Evolutionary conservation across 2,888 invertebrate genomes (phyloP).

Genomic region (Diaperis boleti): DNA sequence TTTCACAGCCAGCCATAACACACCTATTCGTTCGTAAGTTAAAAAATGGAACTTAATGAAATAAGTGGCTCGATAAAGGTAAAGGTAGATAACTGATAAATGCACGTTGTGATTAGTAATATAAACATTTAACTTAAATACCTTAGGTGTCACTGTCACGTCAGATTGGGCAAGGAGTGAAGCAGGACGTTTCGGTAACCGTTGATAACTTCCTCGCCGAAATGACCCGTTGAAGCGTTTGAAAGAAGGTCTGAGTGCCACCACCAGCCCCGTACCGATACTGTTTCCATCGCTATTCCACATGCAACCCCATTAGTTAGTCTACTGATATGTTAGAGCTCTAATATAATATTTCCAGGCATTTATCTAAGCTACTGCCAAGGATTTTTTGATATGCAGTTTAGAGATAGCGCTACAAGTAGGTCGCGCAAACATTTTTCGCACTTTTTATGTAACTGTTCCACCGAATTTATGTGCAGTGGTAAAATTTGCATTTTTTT

Average conservation of each 20-base stretch:
- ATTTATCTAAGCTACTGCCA: not conserved
- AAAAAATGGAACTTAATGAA: not conserved
- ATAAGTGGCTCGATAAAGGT: constrained; percentile 2
- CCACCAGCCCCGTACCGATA: constrained; percentile 62
- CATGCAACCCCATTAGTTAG: constrained; percentile 58
- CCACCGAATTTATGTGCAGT: too few species aligned
- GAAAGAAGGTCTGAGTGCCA: constrained; percentile 64
- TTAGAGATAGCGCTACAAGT: not conserved
- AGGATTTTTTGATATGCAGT: not conserved
- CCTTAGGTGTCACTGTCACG: constrained; percentile 52
- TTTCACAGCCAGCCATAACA: not conserved
- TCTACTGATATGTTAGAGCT: constrained; percentile 23
- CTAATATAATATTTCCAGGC: constrained; percentile 1
- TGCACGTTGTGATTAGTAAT: not conserved
- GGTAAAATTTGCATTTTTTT: too few species aligned
- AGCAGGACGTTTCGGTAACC: constrained; percentile 56
- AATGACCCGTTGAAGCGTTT: constrained; percentile 64
- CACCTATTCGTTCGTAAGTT: not conserved
- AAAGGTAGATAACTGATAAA: not conserved
- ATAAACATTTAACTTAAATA: constrained; percentile 44
- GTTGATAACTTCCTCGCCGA: constrained; percentile 60
- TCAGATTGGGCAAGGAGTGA: constrained; percentile 57
- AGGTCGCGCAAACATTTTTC: not conserved
- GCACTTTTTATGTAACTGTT: not conserved
- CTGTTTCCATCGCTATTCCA: constrained; percentile 63